phyloP scores from a whole-genome alignment of 2,797 vertebrate genomes.

The Clarias platycephalus region DNA sequence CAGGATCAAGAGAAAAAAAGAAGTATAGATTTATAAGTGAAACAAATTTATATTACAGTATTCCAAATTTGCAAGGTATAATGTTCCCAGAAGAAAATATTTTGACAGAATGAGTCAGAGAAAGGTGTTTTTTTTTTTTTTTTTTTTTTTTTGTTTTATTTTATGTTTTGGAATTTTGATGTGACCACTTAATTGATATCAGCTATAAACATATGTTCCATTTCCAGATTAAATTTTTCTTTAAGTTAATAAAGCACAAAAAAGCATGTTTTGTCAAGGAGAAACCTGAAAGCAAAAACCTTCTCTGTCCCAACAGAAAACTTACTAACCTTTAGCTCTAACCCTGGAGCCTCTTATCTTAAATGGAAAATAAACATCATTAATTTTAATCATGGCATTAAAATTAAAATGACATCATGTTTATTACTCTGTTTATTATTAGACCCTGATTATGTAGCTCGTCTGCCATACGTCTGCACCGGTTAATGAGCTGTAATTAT shows the following conservation, averaged over 20 bases:
- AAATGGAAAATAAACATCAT: background rate
- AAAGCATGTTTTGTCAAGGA: background rate
- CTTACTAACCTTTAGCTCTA: background rate
- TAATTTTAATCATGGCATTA: background rate
- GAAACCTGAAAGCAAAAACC: background rate
- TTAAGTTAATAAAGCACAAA: background rate
- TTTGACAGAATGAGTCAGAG: too few species aligned
- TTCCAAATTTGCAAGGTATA: too few species aligned
- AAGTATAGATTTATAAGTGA: too few species aligned
- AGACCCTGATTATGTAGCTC: background rate
- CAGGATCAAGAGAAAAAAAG: too few species aligned
- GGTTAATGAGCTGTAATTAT: background rate
- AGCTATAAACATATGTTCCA: background rate
- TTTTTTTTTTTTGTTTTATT: too few species aligned
- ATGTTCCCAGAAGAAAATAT: too few species aligned
- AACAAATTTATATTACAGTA: too few species aligned
- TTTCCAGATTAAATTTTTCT: background rate
- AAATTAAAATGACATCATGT: background rate
- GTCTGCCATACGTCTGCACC: too few species aligned
- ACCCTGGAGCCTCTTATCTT: background rate
- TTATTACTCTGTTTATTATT: constrained; percentile 1
- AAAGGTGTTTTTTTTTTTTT: too few species aligned
- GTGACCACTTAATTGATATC: background rate
- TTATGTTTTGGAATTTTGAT: background rate
- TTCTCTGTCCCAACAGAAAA: background rate